phyloP scores from a whole-genome alignment of 2,113 vertebrate genomes.

The Orthonyx spaldingii region DNA sequence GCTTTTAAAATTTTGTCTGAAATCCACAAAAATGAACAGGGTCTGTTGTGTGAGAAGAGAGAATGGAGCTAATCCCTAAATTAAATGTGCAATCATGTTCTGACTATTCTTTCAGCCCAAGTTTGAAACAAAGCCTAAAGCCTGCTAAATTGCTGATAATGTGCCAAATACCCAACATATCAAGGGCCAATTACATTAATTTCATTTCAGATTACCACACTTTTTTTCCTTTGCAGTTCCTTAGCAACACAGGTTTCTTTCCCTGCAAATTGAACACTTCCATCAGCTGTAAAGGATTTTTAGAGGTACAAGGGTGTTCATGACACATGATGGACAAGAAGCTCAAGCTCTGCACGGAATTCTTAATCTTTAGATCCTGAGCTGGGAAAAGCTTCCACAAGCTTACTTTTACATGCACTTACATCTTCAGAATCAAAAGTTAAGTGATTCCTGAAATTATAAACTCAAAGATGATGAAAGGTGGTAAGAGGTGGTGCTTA shows the following conservation, averaged over 20 bases:
- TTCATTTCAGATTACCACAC: constrained; percentile 3
- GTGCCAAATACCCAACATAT: constrained; percentile 7
- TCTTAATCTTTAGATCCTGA: not conserved
- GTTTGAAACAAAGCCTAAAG: constrained; percentile 5
- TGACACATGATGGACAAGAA: not conserved
- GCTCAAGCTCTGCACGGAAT: not conserved
- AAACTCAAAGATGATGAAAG: not conserved
- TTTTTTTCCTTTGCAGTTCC: constrained; percentile 31
- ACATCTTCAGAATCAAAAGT: not conserved
- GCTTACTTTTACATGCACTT: not conserved
- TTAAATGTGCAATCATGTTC: not conserved
- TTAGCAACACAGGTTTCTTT: constrained; percentile 45
- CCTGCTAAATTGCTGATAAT: not conserved
- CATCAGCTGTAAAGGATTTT: constrained; percentile 7
- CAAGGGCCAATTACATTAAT: constrained; percentile 26
- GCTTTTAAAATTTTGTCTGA: not conserved
- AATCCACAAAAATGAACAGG: not conserved
- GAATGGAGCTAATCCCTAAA: not conserved
- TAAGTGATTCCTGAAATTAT: not conserved
- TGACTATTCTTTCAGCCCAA: not conserved
- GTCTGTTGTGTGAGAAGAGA: not conserved
- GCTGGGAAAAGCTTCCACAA: not conserved
- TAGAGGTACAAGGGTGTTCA: not conserved
- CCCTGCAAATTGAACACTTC: constrained; percentile 22
- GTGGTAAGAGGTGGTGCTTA: not conserved